A percentile compares a stretch with the other conserved stretches of the same genome.
These are phyloP conservation scores for Steinernema scapterisci DNA, from an alignment of 2,888 invertebrate genomes.

Conservation along the genomic window DNA sequence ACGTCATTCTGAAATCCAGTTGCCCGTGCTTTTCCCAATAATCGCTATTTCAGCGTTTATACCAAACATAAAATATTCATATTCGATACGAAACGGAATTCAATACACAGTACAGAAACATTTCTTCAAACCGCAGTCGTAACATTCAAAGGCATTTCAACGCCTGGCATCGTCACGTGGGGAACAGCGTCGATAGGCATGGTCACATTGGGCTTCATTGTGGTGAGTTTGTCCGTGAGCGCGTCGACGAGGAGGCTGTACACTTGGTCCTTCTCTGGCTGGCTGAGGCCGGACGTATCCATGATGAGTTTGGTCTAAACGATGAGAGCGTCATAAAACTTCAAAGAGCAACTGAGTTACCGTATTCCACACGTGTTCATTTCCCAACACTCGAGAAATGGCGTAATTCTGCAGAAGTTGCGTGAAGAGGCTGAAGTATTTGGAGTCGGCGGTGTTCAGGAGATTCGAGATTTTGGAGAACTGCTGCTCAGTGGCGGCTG, in stretches of 20 bases:
- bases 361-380: not conserved
- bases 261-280: not conserved
- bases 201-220: no score
- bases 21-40: no score
- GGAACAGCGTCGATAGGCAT: no score
- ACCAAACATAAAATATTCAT: no score
- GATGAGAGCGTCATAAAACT: not conserved
- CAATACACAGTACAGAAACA: no score
- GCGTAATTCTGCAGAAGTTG: not conserved
- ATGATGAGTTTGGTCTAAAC: not conserved
- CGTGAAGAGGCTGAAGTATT: not conserved
- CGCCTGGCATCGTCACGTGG: no score
- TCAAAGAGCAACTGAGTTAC: no score
- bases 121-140: no score
- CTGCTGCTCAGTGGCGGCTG: not conserved
- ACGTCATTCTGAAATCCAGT: no score
- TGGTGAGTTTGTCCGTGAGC: not conserved
- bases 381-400: not conserved
- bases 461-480: not conserved
- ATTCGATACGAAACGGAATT: no score
- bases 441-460: not conserved
- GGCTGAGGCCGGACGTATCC: not conserved
- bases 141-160: no score
- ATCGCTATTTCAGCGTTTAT: no score
- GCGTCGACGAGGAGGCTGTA: not conserved